These are phyloP conservation scores for Chaetodon auriga DNA, from an alignment of 2,113 vertebrate species.

Conservation along the genomic window DNA sequence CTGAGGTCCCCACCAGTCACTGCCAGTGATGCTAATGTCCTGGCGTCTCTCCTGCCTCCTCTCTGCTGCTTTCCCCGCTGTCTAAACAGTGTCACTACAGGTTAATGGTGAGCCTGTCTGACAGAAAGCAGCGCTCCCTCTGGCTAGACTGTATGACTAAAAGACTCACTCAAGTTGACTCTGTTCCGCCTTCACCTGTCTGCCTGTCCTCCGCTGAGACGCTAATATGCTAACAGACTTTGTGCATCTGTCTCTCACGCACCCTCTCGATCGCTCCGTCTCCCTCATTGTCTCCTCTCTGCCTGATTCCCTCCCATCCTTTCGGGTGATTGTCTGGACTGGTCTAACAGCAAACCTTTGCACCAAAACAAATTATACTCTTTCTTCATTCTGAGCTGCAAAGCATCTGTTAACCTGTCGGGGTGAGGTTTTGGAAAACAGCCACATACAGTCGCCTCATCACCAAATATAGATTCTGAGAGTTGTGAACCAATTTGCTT, in stretches of 20 bases:
- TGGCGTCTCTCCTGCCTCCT: slow-evolving; percentile 7
- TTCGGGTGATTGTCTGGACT: neutral
- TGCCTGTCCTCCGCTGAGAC: slow-evolving; percentile 29
- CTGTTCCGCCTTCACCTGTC: slow-evolving; percentile 56
- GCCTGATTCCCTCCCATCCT: neutral
- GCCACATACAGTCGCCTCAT: neutral
- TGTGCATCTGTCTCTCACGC: slow-evolving; percentile 33
- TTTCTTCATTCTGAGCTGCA: neutral
- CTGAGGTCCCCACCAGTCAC: slow-evolving; percentile 24
- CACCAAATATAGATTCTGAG: slow-evolving; percentile 28
- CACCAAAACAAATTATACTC: neutral
- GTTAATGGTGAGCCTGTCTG: slow-evolving; percentile 56
- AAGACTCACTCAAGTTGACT: slow-evolving; percentile 45
- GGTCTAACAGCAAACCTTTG: neutral
- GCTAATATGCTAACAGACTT: slow-evolving; percentile 47
- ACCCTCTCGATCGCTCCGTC: neutral
- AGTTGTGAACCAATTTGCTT: slow-evolving; percentile 20
- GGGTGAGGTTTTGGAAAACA: neutral
- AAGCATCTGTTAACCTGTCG: neutral
- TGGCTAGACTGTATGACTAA: slow-evolving; percentile 25
- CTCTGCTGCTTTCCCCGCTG: slow-evolving; percentile 26
- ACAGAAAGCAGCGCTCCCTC: slow-evolving; percentile 53
- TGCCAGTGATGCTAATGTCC: slow-evolving; percentile 38
- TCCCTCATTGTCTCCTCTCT: neutral
- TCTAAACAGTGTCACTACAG: slow-evolving; percentile 62